phyloP scores from a whole-genome alignment of 1,140 invertebrate species.

The Zophobas morio region DNA sequence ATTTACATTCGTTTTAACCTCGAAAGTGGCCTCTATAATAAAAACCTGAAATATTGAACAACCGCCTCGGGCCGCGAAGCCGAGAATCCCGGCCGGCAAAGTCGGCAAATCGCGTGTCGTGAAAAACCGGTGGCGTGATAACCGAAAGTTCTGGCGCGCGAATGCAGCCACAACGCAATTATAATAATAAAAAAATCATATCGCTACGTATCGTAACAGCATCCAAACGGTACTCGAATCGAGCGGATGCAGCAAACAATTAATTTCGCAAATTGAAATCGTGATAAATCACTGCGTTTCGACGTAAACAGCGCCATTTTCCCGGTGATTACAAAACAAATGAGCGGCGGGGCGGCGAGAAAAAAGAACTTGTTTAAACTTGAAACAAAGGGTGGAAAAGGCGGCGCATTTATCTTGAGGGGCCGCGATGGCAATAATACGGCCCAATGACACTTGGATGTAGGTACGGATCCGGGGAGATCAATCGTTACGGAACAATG shows the following conservation, averaged over 20 bases:
- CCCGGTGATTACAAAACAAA: slow-evolving; percentile 36
- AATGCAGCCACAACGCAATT: slow-evolving; percentile 17
- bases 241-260: slow-evolving; percentile 28
- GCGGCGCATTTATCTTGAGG: slow-evolving; percentile 23
- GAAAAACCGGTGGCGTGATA: slow-evolving; percentile 6
- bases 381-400: slow-evolving; percentile 19
- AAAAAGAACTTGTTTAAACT: slow-evolving; percentile 36
- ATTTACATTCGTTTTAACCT: slow-evolving; percentile 39
- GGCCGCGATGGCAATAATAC: slow-evolving; percentile 27
- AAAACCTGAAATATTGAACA: slow-evolving; percentile 35
- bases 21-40: slow-evolving; percentile 31
- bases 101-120: not conserved
- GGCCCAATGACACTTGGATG: slow-evolving; percentile 30
- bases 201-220: not conserved
- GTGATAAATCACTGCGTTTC: slow-evolving; percentile 29
- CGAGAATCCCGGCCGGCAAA: not conserved
- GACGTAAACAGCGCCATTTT: slow-evolving; percentile 37
- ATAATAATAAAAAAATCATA: slow-evolving; percentile 8
- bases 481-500: slow-evolving; percentile 24
- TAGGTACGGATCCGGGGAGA: slow-evolving; percentile 31
- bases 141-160: slow-evolving; percentile 8
- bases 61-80: slow-evolving; percentile 12
- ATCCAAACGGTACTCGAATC: slow-evolving; percentile 5
- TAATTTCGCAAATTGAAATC: slow-evolving; percentile 43
- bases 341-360: slow-evolving; percentile 19